phyloP scores from a whole-genome alignment of 2,113 vertebrate species.

The Vidua macroura region DNA sequence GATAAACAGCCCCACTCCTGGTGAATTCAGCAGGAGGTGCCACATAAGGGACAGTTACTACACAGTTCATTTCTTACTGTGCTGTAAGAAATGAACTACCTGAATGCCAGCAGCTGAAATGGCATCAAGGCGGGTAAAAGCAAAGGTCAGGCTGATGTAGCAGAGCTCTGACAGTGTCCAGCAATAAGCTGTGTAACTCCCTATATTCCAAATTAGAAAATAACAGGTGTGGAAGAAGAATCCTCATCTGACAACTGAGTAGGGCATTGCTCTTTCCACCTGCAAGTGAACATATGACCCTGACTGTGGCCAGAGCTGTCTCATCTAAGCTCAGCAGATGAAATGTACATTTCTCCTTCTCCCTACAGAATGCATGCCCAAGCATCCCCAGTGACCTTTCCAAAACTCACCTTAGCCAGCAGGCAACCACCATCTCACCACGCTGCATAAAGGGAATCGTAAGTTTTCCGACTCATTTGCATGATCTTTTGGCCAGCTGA shows the following conservation, averaged over 20 bases:
- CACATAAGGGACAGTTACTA: not conserved
- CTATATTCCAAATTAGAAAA: not conserved
- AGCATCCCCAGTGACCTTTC: not conserved
- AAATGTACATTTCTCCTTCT: not conserved
- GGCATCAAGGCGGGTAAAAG: not conserved
- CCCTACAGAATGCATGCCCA: not conserved
- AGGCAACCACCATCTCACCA: not conserved
- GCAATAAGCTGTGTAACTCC: not conserved
- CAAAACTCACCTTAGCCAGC: not conserved
- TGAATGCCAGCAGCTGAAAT: not conserved
- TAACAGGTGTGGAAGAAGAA: not conserved
- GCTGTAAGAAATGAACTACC: not conserved
- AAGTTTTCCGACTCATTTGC: not conserved
- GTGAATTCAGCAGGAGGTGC: not conserved
- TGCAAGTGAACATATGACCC: not conserved
- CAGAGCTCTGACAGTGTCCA: not conserved
- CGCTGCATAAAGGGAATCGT: not conserved
- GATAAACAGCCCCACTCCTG: not conserved
- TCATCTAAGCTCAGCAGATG: not conserved
- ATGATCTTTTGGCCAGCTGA: constrained; percentile 12
- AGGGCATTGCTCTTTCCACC: not conserved
- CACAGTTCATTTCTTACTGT: not conserved
- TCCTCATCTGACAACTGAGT: not conserved
- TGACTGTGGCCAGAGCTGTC: not conserved
- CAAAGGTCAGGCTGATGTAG: not conserved